Evolutionary conservation across 2,113 vertebrate species (phyloP), one percentile per base, ranked within the genome.

Genomic region (Rhynchopsitta pachyrhyncha): DNA sequence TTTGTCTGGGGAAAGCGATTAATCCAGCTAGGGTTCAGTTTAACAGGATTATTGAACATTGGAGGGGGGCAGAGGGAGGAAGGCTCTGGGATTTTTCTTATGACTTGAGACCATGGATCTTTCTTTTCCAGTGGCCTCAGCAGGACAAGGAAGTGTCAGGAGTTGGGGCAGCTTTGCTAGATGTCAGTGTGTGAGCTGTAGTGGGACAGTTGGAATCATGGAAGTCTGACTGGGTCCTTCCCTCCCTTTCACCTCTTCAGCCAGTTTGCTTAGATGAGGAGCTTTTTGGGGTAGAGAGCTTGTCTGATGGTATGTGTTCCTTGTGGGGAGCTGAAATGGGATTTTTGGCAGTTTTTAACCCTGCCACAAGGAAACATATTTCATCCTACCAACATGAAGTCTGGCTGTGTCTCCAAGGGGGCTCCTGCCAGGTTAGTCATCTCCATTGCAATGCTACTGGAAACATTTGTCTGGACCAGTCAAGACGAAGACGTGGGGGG

Each of bases 1-100:
- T 96, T 93, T 97, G 96, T 96, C 95, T 95, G 83, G 95, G 95
- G 92, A 96, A 93, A 64, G 92, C 91, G 95, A 96, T 96, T 96
- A 95, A 95, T 94, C 86, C 92, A 93, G 86, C 62, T 91, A 91
- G 74, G 91, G 93, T 95, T 96, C 92, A 96, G 86, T 96, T 92
- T 95, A 96, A 96, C 91, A 95, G 96, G 95, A 96, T 96, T 97
- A 96, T 82, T 94, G 91, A 85, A 52, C 0, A 1, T 17, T 44
- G 76, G 18, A 17, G 68, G 66, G 53, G 88, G 41, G 37, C 46
- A 86, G 63, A 77, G 44, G 55, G 69, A 86, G 44, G 17, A 82
- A 41, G 27, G 73, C 90, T 83, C 73, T 93, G 74, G 47, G 88
- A 67, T 95, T 95, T 92, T 83, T 77, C 86, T 22, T 88, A 35